Base-by-base conservation (phyloP, 2,888 invertebrate genomes). In the Agonopterix heracliana region DNA sequence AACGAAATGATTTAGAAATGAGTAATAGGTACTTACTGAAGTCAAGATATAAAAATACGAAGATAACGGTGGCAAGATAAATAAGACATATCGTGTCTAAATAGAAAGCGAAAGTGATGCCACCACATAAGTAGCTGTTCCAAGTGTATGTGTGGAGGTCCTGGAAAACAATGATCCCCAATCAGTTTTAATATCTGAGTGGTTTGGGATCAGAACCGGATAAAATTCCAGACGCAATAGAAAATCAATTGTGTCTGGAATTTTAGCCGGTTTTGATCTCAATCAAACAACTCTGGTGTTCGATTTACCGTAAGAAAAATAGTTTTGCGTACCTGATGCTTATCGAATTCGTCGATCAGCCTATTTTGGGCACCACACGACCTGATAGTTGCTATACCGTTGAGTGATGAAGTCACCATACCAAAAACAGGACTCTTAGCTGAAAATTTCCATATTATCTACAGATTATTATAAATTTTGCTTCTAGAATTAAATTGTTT, bases 391-490 rank as follows among this genome's bases (percentile, higher is more conserved):
- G 93, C 86, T 12, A 96, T 89, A 1, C 96, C 96, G 60, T 90
- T 91, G 1, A 96, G 81, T 0, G 94, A 92, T 11, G 94, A 92
- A 46, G 93, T 92, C 14, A 96, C 87, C 79, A 95, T 93, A 0
- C 94, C 92, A 65, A 94, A 96, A 0, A 96, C 93, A 0, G 96
- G 96, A 64, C 95, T 95, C 55, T 94, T 91, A 12, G 93, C 95
- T 95, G 76, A 11, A 72, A 71, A 46, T 43, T 26, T 5, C 26
- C 5, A 26, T 26, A 26, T 26, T 26, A 26, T 26, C 26, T 26
- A 26, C 26, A 26, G 26, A 26, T 26, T 26, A 26, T 5, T 5
- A 26, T 26, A 26, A 26, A 5, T 26, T 26, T 26, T 26, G 7
- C 26, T 26, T 26, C 26, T 26, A 7, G 2, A 26, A 5, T 26